phyloP scores from a whole-genome alignment of 2,888 invertebrate species.

The Tetragonisca angustula region DNA sequence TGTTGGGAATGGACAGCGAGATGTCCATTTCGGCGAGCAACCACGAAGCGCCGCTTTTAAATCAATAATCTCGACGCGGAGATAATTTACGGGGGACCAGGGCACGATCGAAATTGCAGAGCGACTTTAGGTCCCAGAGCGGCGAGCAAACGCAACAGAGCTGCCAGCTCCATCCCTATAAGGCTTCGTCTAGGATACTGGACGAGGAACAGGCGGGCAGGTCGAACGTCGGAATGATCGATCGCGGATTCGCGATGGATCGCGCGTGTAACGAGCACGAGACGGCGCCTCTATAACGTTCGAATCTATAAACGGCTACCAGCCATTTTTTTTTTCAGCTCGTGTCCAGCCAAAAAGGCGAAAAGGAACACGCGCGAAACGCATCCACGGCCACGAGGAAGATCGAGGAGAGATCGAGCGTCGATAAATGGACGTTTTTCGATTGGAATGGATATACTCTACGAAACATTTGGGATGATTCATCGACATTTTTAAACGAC shows the following conservation, averaged over 20 bases:
- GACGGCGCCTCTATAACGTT: conserved; percentile 4
- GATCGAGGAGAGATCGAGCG: not conserved
- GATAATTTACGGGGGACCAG: conserved; percentile 10
- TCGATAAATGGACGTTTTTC: conserved; percentile 14
- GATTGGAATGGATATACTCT: not conserved
- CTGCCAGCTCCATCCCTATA: conserved; percentile 46
- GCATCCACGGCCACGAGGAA: not conserved
- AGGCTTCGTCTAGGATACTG: conserved; percentile 63
- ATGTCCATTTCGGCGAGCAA: not conserved
- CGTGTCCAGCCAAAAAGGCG: not conserved
- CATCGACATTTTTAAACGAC: conserved; percentile 3
- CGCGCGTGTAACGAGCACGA: conserved; percentile 35
- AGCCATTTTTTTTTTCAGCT: not conserved
- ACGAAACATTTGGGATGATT: conserved; percentile 10
- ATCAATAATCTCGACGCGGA: conserved; percentile 13
- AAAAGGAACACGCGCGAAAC: not conserved
- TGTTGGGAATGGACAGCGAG: not conserved
- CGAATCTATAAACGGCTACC: conserved; percentile 27
- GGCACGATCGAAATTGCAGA: conserved; percentile 12
- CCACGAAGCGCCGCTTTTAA: conserved; percentile 8
- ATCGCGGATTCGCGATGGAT: conserved; percentile 32
- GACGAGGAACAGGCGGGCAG: conserved; percentile 50
- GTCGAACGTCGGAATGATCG: conserved; percentile 55
- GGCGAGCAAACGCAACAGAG: conserved; percentile 23
- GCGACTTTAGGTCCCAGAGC: conserved; percentile 35